Evolutionary conservation across 2,888 invertebrate species (phyloP), one percentile per base, ranked within the genome.

Genomic region (Patella caerulea): DNA sequence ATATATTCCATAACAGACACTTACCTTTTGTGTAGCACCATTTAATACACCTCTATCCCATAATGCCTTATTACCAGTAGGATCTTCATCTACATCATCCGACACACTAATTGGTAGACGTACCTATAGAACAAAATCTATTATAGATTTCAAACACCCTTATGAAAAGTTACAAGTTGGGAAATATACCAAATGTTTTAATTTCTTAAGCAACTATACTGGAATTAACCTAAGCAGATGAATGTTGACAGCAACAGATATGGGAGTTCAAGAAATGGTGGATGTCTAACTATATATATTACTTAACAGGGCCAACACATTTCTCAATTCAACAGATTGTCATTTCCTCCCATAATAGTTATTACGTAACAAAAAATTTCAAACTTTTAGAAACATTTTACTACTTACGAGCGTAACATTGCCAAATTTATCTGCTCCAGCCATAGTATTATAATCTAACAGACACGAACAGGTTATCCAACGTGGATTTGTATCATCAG

Each of bases 31-130:
- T 0, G 98, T 98, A 0, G 99, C 98, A 19, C 99, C 99, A 89
- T 97, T 98, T 17, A 99, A 92, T 72, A 98, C 93, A 80, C 98
- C 97, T 93, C 93, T 91, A 87, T 94, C 94, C 99, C 99, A 99
- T 0, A 99, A 93, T 0, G 98, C 97, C 92, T 98, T 98, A 89
- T 98, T 98, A 71, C 99, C 99, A 0, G 99, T 99, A 0, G 99
- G 99, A 93, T 99, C 99, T 92, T 99, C 99, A 91, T 99, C 99
- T 0, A 99, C 98, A 90, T 99, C 99, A 92, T 99, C 99, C 52
- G 96, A 96, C 2, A 98, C 96, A 78, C 97, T 96, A 76, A 95
- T 94, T 0, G 99, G 97, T 77, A 92, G 82, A 9, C 91, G 86
- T 24, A 90, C 87, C 91, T 91, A 82, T 7, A 82, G 75, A 73